Evolutionary conservation across 2,888 invertebrate species (phyloP), one percentile per base, ranked within the genome.

Genomic region (Acrobasis consociella): DNA sequence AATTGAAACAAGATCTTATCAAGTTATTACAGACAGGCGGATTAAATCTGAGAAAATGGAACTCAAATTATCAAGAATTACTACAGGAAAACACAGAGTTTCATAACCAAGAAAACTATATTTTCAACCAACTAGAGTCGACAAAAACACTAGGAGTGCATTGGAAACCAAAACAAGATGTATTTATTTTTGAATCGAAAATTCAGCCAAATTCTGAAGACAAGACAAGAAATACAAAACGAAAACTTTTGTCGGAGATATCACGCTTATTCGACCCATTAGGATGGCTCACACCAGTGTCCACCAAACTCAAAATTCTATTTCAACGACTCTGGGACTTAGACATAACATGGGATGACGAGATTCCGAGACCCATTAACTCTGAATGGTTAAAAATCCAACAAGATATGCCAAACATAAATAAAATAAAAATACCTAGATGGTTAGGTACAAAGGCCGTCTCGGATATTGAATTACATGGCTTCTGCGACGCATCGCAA

Each of bases 21-120:
- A 16, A 42, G 1, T 17, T 67, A 15, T 39, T 69, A 11, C 62
- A 65, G 22, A 22, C 52, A 7, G 70, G 65, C 3, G 72, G 72
- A 1, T 70, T 72, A 42, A 64, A 64, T 38, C 37, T 69, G 39
- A 17, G 67, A 55, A 71, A 71, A 56, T 69, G 67, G 63, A 49
- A 51, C 7, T 55, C 65, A 1, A 67, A 65, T 51, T 10, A 42
- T 17, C 39, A 8, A 8, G 13, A 39, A 39, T 46, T 62, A 49
- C 17, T 61, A 39, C 50, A 64, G 51, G 22, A 11, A 10, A 10
- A 13, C n/a, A 31, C 49, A 51, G 13, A 59, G 3, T 16, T 9
- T 10, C 9, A 8, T 39, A 39, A 31, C 11, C 13, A 53, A 53
- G 11, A 31, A 2, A 13, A 10, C 22, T 53, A 7, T 31, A 13